Evolutionary conservation across 2,888 invertebrate species (phyloP).

Genomic region (Drosophila paranaensis): DNA sequence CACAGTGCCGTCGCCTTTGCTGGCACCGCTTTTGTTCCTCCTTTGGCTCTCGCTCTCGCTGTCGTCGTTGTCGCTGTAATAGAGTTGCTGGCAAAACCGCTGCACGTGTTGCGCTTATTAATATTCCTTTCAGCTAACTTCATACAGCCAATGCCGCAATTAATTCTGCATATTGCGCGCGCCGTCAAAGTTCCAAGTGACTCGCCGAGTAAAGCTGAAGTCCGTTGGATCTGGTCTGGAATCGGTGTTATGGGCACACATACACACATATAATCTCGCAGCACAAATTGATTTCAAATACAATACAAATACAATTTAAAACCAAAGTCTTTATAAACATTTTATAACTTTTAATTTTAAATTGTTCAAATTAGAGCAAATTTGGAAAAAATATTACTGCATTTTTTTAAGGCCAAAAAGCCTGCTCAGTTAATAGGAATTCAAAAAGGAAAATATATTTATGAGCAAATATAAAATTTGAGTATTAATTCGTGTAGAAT

Average conservation of each 20-base stretch:
- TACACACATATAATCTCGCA: conserved; percentile 27
- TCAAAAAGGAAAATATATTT: not conserved
- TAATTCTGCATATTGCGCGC: conserved; percentile 51
- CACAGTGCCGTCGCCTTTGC: not conserved
- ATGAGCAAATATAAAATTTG: not conserved
- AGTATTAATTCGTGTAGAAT: not conserved
- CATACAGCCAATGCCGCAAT: conserved; percentile 45
- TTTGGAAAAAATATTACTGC: not conserved
- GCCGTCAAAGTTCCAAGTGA: conserved; percentile 40
- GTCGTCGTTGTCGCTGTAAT: not conserved
- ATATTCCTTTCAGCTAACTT: conserved; percentile 48
- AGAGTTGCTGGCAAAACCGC: conserved; percentile 37
- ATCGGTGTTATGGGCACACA: not conserved
- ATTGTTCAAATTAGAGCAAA: not conserved
- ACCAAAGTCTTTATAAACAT: too few species aligned
- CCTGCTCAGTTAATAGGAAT: not conserved
- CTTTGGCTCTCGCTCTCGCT: not conserved
- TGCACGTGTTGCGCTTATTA: conserved; percentile 79
- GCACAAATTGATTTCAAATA: conserved; percentile 71
- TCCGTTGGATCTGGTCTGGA: not conserved
- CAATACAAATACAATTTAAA: too few species aligned
- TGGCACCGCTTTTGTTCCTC: conserved; percentile 7
- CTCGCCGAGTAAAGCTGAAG: conserved; percentile 4
- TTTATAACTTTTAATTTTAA: not conserved
- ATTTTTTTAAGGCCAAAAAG: not conserved